Evolutionary conservation across 2,113 vertebrate species (phyloP), one percentile per base, ranked within the genome.

Genomic region (Phoxinus phoxinus): DNA sequence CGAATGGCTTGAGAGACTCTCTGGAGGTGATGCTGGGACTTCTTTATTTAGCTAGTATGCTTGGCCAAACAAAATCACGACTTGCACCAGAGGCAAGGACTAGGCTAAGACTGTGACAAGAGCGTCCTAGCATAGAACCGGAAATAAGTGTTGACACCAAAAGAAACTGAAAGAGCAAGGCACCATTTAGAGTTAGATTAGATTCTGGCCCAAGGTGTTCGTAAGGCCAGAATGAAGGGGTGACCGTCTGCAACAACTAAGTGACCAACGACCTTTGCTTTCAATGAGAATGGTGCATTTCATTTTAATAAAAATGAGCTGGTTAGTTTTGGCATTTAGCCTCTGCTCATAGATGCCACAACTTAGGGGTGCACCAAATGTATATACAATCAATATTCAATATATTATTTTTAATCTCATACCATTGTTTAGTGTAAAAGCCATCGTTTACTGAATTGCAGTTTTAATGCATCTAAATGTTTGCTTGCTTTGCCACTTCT

Each of bases 161-260:
- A 30, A 51, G 13, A 75, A 41, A 21, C 41, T 48, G 15, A 75
- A 46, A 51, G 53, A 78, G 21, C 21, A 58, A n/a, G 2, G 53
- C 53, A 80, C 23, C 23, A 19, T 41, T 63, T 41, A 44, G 58
- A 63, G 77, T 25, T 19, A 25, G 53, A 59, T 59, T 78, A 58
- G 75, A 58, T 77, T 77, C 51, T 3, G 51, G 75, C 75, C 51
- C 75, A 78, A 37, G 30, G 75, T 56, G 48, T 56, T 35, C 23
- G 74, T 9, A 77, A 56, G 48, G 27, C 27, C 71, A 73, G 4
- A 44, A 41, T 11, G 35, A 71, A 41, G 19, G 35, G 9, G 35
- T 8, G 67, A 75, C 41, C n/a, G 6, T 74, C 2, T 74, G 41
- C 41, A 27, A 25, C 25, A 10, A 75, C 25, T 30, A 71, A 12